Evolutionary conservation across 2,888 invertebrate genomes (phyloP).

Genomic region (Drosophila fungiperda): DNA sequence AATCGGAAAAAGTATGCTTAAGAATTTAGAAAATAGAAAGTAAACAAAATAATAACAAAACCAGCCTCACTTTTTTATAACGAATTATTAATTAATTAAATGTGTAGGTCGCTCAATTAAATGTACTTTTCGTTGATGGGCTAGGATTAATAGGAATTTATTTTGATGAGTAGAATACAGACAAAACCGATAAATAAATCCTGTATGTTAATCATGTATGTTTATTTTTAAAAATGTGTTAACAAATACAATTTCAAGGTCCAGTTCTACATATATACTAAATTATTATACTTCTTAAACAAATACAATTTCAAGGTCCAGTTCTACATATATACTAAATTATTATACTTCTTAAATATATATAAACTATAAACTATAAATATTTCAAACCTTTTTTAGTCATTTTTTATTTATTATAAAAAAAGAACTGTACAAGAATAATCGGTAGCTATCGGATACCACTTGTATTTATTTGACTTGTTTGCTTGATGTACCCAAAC

Average conservation of each 20-base stretch:
- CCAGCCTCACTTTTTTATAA: not conserved
- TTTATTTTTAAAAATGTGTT: not conserved
- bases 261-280: not conserved
- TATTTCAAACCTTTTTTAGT: not conserved
- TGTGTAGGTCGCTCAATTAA: not conserved
- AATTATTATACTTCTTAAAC: not conserved
- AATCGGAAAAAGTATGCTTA: not conserved
- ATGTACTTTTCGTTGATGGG: not conserved
- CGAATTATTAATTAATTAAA: not conserved
- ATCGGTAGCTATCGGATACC: conserved; percentile 1
- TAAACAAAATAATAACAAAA: not conserved
- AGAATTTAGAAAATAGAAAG: not conserved
- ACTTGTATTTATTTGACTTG: conserved; percentile 11
- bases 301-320: no score
- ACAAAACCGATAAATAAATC: not conserved
- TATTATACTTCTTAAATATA: not conserved
- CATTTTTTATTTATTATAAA: not conserved
- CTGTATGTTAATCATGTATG: not conserved
- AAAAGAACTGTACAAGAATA: not conserved
- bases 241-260: no score
- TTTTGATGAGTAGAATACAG: not conserved
- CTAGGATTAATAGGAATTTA: not conserved
- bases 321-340: not conserved
- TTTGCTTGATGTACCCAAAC: conserved; percentile 3
- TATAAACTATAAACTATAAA: no score